phyloP scores from a whole-genome alignment of 2,888 invertebrate genomes.

The Archips crataeganus region DNA sequence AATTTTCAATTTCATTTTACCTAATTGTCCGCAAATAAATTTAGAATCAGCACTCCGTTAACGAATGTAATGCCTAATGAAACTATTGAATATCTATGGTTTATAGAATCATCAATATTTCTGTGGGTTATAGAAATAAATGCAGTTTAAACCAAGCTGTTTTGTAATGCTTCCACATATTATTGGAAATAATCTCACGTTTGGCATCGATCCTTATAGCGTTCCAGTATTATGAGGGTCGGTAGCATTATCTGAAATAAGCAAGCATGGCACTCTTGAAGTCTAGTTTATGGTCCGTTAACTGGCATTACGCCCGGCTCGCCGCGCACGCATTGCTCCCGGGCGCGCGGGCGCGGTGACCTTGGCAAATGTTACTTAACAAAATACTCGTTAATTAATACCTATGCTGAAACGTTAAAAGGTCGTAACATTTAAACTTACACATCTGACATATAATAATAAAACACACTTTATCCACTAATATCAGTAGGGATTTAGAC shows the following conservation, averaged over 20 bases:
- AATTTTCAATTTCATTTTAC: slow-evolving; percentile 62
- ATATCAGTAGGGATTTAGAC: slow-evolving; percentile 23
- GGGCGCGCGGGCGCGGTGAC: not conserved
- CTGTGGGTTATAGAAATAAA: slow-evolving; percentile 3
- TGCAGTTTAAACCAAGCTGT: not conserved
- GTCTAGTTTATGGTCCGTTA: not conserved
- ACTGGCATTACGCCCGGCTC: not conserved
- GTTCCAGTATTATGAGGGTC: slow-evolving; percentile 41
- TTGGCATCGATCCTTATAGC: slow-evolving; percentile 59
- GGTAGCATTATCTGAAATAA: slow-evolving; percentile 12
- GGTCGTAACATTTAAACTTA: slow-evolving; percentile 36
- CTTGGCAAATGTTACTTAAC: not conserved
- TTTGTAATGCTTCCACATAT: slow-evolving; percentile 82
- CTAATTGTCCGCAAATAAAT: slow-evolving; percentile 15
- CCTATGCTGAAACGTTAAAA: slow-evolving; percentile 42
- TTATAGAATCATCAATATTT: slow-evolving; percentile 3
- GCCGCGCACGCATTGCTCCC: not conserved
- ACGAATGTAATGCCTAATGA: not conserved
- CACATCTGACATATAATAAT: slow-evolving; percentile 41
- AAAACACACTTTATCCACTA: slow-evolving; percentile 39
- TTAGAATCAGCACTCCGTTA: not conserved
- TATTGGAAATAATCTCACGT: slow-evolving; percentile 77
- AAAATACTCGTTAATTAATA: not conserved
- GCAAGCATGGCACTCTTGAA: not conserved
- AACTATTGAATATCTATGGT: not conserved